A percentile compares a stretch with the other conserved stretches of the same genome.
Conservation (phyloP, 1,140 invertebrate species). For the Nylanderia fulva region DNA sequence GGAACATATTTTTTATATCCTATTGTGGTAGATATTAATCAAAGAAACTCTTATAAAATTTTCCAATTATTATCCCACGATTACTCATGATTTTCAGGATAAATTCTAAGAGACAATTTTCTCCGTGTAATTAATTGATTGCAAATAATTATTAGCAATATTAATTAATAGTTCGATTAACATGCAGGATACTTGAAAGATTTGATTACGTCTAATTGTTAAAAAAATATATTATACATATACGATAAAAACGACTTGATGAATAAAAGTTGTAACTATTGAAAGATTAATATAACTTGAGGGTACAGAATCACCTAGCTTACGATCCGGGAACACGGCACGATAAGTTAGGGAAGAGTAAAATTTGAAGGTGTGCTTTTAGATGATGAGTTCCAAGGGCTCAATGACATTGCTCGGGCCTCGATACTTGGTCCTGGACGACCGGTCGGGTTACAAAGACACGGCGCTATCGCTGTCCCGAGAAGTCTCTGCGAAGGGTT, state of each 20-base stretch:
- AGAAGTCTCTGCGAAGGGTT: constrained; percentile 65
- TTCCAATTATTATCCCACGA: too few relatives aligned
- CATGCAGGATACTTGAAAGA: neutral
- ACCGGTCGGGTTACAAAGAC: constrained; percentile 32
- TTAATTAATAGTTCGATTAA: too few relatives aligned
- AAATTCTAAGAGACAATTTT: too few relatives aligned
- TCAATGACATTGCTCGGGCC: constrained; percentile 22
- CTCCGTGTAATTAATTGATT: neutral
- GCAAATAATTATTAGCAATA: neutral
- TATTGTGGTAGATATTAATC: too few relatives aligned
- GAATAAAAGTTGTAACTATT: neutral
- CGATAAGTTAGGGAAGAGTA: neutral
- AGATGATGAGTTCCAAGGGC: constrained; percentile 45
- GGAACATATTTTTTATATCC: too few relatives aligned
- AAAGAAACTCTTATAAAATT: too few relatives aligned
- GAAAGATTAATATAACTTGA: neutral
- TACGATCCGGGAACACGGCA: neutral
- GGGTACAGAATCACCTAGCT: neutral
- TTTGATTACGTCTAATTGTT: neutral
- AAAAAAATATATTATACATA: neutral
- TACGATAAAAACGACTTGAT: neutral
- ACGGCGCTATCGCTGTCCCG: constrained; percentile 33
- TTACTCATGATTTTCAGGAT: too few relatives aligned
- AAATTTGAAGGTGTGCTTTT: constrained; percentile 39
- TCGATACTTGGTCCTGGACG: constrained; percentile 22